Conservation (phyloP, 2,113 vertebrate species). For the Petrocephalus microphthalmus region DNA sequence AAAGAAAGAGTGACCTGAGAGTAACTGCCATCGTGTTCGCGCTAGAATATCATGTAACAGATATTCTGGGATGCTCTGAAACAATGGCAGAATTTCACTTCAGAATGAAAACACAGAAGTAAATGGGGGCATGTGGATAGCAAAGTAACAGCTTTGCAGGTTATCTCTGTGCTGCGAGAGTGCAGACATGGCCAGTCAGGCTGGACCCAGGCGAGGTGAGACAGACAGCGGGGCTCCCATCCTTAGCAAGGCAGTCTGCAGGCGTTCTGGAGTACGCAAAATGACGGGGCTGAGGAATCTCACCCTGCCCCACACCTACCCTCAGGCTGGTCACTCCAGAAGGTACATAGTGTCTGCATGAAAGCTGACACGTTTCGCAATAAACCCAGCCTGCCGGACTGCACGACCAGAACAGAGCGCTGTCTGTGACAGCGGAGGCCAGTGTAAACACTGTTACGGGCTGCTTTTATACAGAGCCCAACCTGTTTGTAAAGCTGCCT, state of each 20-base stretch:
- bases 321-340: neutral
- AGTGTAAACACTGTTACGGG: slow-evolving; percentile 27
- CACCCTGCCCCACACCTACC: slow-evolving; percentile 36
- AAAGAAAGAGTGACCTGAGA: neutral
- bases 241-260: slow-evolving; percentile 11
- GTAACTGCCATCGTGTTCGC: neutral
- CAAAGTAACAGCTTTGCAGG: neutral
- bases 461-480: slow-evolving; percentile 17
- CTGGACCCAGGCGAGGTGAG: neutral
- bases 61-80: neutral
- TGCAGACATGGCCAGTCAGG: neutral
- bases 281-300: slow-evolving; percentile 42
- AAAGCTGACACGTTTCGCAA: slow-evolving; percentile 22
- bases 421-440: slow-evolving; percentile 38
- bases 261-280: slow-evolving; percentile 36
- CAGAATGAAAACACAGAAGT: neutral
- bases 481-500: slow-evolving; percentile 45
- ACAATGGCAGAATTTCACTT: neutral
- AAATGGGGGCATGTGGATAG: neutral
- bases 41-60: neutral
- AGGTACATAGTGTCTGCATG: neutral
- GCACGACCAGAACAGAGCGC: slow-evolving; percentile 30
- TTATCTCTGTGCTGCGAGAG: neutral
- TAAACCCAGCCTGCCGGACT: slow-evolving; percentile 9
- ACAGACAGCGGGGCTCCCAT: slow-evolving; percentile 7